These are phyloP conservation scores for Heliocidaris tuberculata DNA, from an alignment of 35 echinoderm and acorn worm species.

Conservation along the genomic window DNA sequence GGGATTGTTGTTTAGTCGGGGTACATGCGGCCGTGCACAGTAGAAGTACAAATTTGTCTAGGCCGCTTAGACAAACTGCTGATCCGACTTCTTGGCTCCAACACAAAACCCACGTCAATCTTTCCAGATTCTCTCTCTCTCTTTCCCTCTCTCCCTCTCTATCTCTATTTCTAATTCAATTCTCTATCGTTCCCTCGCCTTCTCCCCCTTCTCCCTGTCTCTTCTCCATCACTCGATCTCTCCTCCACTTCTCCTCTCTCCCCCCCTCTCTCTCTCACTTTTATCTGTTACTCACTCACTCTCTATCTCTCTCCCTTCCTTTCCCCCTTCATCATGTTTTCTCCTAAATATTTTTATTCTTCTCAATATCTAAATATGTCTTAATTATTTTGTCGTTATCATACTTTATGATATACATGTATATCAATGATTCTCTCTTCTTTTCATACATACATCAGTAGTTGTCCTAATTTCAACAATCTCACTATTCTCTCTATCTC, in stretches of 20 bases:
- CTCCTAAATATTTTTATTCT: no score
- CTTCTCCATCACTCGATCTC: background rate
- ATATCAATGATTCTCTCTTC: no score
- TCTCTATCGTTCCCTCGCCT: background rate
- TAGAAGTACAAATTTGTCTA: conserved; percentile 53
- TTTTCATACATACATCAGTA: no score
- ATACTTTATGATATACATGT: no score
- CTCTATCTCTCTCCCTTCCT: no score
- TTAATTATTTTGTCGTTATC: no score
- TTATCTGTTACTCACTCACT: no score
- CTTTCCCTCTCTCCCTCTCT: background rate
- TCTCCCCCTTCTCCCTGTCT: background rate
- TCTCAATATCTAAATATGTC: no score
- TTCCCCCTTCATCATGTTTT: no score
- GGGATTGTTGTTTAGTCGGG: conserved; percentile 32
- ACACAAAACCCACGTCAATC: conserved; percentile 41
- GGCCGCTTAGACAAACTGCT: conserved; percentile 44
- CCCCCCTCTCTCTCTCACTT: no score
- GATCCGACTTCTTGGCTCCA: conserved; percentile 48
- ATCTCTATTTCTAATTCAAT: background rate
- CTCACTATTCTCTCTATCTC: no score
- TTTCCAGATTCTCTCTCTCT: background rate
- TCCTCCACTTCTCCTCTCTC: background rate
- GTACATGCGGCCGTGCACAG: conserved; percentile 34
- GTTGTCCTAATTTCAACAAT: no score